Evolutionary conservation across 2,113 vertebrate species (phyloP).

Genomic region (Urocynchramus pylzowi): DNA sequence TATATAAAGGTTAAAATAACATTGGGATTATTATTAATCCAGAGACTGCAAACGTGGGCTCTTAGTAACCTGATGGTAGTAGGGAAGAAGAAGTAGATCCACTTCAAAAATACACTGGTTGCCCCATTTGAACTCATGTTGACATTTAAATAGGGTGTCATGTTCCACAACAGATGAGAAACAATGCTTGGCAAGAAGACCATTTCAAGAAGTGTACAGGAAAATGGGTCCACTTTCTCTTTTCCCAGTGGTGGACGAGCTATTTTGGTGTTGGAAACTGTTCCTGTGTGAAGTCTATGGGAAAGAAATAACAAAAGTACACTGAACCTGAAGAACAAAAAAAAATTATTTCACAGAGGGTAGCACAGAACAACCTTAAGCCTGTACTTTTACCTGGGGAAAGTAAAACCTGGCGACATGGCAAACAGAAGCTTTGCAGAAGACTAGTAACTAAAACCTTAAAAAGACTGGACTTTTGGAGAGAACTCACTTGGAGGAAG

Average conservation of each 20-base stretch:
- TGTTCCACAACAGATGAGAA: constrained; percentile 61
- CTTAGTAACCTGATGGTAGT: background rate
- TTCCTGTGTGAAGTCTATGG: constrained; percentile 39
- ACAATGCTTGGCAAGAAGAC: constrained; percentile 63
- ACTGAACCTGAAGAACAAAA: background rate
- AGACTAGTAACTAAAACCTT: background rate
- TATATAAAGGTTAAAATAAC: constrained; percentile 33
- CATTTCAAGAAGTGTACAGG: constrained; percentile 54
- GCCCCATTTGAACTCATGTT: constrained; percentile 54
- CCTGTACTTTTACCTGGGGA: background rate
- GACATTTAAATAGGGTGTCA: constrained; percentile 63
- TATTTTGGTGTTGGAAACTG: constrained; percentile 58
- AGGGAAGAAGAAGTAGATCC: constrained; percentile 5
- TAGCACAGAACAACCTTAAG: background rate
- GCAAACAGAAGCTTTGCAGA: background rate
- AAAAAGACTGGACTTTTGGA: background rate
- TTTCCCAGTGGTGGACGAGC: constrained; percentile 59
- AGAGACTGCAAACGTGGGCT: constrained; percentile 5
- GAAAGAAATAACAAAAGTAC: constrained; percentile 34
- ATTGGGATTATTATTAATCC: constrained; percentile 40
- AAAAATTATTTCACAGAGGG: background rate
- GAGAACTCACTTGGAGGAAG: background rate
- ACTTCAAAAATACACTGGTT: constrained; percentile 8
- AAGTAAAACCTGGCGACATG: background rate
- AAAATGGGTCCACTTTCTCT: constrained; percentile 64